phyloP scores from a whole-genome alignment of 2,888 invertebrate species.

The Melanargia galathea region DNA sequence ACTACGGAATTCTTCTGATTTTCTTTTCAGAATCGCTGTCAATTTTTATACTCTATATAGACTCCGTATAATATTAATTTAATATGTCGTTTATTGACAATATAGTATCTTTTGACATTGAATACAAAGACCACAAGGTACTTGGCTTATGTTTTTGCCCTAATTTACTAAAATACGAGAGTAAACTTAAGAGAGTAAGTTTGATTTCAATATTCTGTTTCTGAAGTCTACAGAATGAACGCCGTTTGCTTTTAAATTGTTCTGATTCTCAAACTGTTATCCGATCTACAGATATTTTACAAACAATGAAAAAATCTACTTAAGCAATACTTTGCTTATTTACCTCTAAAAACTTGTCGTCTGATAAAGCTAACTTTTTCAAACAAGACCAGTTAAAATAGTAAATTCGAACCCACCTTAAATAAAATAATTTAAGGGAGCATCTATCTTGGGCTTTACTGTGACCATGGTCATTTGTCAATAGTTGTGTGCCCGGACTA shows the following conservation, averaged over 20 bases:
- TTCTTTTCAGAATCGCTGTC: no score
- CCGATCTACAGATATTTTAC: background rate
- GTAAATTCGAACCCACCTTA: no score
- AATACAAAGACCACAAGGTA: background rate
- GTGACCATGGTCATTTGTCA: no score
- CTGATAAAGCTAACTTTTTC: no score
- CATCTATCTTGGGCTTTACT: no score
- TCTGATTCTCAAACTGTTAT: slow-evolving; percentile 12
- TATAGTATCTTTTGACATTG: slow-evolving; percentile 1
- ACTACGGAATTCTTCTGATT: no score
- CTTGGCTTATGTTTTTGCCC: slow-evolving; percentile 4
- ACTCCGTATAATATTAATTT: background rate
- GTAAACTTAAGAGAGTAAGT: no score
- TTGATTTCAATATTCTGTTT: background rate
- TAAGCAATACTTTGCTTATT: slow-evolving; percentile 1
- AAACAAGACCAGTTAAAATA: no score
- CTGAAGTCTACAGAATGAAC: background rate
- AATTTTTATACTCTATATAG: no score
- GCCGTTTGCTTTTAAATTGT: background rate
- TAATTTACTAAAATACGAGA: background rate
- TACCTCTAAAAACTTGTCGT: background rate
- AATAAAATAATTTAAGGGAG: no score
- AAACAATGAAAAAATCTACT: background rate
- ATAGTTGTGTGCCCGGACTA: no score
- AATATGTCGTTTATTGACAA: background rate